Conservation (phyloP, 64 coral and sea anemone genomes). For the Exaiptasia diaphana region DNA sequence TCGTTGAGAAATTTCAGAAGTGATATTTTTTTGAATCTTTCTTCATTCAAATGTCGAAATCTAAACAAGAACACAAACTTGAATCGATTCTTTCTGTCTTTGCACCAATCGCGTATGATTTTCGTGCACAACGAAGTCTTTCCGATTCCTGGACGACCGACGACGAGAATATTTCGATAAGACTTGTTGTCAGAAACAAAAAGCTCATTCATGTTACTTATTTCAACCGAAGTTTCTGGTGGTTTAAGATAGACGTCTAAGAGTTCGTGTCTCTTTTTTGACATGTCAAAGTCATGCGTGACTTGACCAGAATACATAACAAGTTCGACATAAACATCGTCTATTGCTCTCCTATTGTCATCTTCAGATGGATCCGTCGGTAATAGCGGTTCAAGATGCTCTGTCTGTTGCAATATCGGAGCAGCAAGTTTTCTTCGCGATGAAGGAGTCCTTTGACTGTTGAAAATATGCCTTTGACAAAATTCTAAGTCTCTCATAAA, state of each 20-base stretch:
- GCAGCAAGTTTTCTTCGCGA: background rate
- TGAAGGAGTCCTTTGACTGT: background rate
- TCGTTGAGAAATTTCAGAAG: constrained; percentile 9
- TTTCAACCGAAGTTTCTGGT: background rate
- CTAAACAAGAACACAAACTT: background rate
- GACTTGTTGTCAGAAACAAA: background rate
- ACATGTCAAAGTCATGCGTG: background rate
- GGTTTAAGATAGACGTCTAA: background rate
- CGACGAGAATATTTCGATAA: constrained; percentile 20
- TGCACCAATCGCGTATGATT: constrained; percentile 1
- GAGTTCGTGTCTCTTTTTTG: constrained; percentile 9
- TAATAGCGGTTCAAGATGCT: constrained; percentile 17
- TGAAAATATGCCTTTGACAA: constrained; percentile 22
- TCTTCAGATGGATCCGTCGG: background rate
- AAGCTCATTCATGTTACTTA: background rate
- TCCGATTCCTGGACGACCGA: constrained; percentile 37
- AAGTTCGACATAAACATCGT: constrained; percentile 33
- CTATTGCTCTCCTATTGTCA: background rate
- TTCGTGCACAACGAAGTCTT: constrained; percentile 18
- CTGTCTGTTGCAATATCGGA: background rate
- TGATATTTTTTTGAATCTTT: background rate
- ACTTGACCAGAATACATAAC: constrained; percentile 15
- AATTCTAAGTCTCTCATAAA: constrained; percentile 25
- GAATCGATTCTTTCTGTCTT: no score
- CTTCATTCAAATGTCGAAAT: constrained; percentile 26